Percentiles rank a stretch among this genome's conserved stretches.
These are phyloP conservation scores for Chaetodon auriga DNA, from an alignment of 2,113 vertebrate genomes.

Conservation along the genomic window DNA sequence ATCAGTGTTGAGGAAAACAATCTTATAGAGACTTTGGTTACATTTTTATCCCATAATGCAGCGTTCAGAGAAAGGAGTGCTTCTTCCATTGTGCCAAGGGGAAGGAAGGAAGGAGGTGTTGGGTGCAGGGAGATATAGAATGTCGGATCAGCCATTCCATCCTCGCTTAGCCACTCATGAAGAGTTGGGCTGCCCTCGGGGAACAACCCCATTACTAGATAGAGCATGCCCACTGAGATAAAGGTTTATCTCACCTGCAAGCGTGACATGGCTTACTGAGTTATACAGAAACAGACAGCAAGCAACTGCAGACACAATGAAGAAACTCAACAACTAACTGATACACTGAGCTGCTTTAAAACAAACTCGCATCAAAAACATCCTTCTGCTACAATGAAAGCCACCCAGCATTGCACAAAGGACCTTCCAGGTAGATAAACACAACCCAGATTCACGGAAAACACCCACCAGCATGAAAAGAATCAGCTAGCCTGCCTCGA, in stretches of 20 bases:
- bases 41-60: background rate
- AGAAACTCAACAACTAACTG: background rate
- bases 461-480: background rate
- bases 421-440: background rate
- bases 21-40: background rate
- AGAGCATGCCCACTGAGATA: background rate
- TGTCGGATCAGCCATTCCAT: conserved; percentile 8
- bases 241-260: conserved; percentile 6
- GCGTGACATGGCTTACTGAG: background rate
- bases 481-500: background rate
- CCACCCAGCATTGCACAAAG: background rate
- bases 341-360: background rate
- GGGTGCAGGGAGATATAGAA: background rate
- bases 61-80: background rate
- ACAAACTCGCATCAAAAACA: conserved; percentile 1
- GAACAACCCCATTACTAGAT: conserved; percentile 6
- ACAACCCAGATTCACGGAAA: background rate
- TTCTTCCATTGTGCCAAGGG: conserved; percentile 20
- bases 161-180: conserved; percentile 6
- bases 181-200: background rate
- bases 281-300: background rate
- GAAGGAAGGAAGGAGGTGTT: conserved; percentile 44
- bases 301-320: background rate
- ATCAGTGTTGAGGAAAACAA: background rate
- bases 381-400: background rate